Evolutionary conservation across 2,113 vertebrate genomes (phyloP).

Genomic region (Amazona guildingii): DNA sequence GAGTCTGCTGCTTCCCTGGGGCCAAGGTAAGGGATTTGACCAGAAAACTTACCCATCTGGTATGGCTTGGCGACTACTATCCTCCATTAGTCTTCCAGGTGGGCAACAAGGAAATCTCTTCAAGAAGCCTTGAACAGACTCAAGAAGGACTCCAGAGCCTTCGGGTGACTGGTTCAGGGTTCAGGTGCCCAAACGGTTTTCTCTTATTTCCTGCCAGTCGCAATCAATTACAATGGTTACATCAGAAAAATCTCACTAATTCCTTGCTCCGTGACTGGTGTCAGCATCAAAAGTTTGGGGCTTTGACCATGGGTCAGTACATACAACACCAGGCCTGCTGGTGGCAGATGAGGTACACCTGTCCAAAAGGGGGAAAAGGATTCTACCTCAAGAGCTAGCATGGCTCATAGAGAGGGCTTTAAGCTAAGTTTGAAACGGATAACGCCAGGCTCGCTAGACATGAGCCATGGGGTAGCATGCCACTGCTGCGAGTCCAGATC

Average conservation of each 20-base stretch:
- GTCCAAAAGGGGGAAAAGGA: not conserved
- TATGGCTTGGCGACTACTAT: not conserved
- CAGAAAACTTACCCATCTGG: not conserved
- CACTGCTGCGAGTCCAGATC: not conserved
- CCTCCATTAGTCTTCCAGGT: not conserved
- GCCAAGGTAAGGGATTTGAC: not conserved
- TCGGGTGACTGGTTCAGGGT: not conserved
- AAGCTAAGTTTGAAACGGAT: not conserved
- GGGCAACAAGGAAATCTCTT: not conserved
- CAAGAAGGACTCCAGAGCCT: not conserved
- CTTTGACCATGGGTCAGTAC: not conserved
- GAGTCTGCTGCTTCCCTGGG: not conserved
- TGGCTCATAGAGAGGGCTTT: not conserved
- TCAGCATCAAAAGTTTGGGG: not conserved
- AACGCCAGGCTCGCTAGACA: not conserved
- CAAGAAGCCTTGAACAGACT: not conserved
- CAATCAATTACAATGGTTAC: not conserved
- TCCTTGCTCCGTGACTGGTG: not conserved
- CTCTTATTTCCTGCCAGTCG: not conserved
- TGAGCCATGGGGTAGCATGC: not conserved
- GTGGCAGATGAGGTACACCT: not conserved
- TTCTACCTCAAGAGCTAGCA: not conserved
- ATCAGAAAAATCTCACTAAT: not conserved
- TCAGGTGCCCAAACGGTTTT: not conserved
- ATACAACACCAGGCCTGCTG: not conserved